Conservation (phyloP, 2,888 invertebrate species). For the Ramazzottius varieornatus region DNA sequence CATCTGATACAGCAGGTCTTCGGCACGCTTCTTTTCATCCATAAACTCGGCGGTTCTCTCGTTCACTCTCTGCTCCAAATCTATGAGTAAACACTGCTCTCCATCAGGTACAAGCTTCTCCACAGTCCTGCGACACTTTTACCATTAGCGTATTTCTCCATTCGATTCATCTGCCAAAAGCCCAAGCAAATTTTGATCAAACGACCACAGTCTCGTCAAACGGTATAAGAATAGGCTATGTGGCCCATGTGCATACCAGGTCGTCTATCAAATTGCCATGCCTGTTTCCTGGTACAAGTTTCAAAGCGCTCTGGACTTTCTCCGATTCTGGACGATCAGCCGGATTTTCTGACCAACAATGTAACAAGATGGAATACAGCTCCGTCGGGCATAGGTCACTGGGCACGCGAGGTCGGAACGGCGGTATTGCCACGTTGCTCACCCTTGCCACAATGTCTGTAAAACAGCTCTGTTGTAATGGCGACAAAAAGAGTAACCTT, state of each 20-base stretch:
- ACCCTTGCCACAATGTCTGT: neutral
- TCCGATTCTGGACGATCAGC: neutral
- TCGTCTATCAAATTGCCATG: neutral
- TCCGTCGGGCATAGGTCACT: neutral
- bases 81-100: too few relatives aligned
- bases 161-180: too few relatives aligned
- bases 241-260: too few relatives aligned
- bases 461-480: too few relatives aligned
- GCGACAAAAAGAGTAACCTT: too few relatives aligned
- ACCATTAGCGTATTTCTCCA: neutral
- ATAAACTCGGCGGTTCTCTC: neutral
- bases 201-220: too few relatives aligned
- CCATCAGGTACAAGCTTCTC: too few relatives aligned
- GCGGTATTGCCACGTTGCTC: neutral
- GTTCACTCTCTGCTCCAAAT: neutral
- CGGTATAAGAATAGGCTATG: too few relatives aligned
- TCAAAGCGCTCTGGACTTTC: neutral
- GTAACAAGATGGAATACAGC: neutral
- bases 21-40: slow-evolving; percentile 1
- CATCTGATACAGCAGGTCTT: slow-evolving; percentile 1
- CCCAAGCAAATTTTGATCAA: too few relatives aligned
- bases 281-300: neutral
- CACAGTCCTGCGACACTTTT: too few relatives aligned
- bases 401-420: neutral
- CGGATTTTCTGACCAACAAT: neutral